Evolutionary conservation across 2,113 vertebrate genomes (phyloP).

Genomic region (Aythya baeri): DNA sequence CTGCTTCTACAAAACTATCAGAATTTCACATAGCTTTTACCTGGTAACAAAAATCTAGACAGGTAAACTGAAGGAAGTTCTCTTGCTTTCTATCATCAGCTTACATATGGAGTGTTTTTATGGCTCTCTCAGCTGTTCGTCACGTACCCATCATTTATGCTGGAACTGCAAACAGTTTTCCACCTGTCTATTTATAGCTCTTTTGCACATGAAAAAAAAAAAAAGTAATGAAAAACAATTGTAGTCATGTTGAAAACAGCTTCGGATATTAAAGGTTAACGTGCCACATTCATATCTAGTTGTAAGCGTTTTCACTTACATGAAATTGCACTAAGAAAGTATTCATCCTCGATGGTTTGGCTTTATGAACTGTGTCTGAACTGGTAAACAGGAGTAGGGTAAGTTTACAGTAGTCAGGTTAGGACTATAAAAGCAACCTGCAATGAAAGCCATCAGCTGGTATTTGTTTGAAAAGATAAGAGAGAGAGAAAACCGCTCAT

Average conservation of each 20-base stretch:
- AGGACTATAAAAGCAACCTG: constrained; percentile 10
- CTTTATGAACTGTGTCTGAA: not conserved
- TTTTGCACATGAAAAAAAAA: not conserved
- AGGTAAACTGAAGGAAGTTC: not conserved
- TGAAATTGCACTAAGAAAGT: not conserved
- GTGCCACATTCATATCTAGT: not conserved
- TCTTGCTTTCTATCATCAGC: not conserved
- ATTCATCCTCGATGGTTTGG: not conserved
- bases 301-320: not conserved
- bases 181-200: constrained; percentile 2
- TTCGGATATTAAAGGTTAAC: not conserved
- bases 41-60: not conserved
- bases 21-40: not conserved
- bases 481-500: not conserved
- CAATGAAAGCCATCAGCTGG: not conserved
- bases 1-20: not conserved
- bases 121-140: not conserved
- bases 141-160: not conserved
- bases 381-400: not conserved
- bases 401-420: not conserved
- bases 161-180: constrained; percentile 30
- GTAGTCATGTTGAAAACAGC: not conserved
- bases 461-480: not conserved
- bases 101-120: not conserved
- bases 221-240: not conserved